These are phyloP conservation scores for Ptilodon capucinus DNA, from an alignment of 2,888 invertebrate species.

Conservation along the genomic window DNA sequence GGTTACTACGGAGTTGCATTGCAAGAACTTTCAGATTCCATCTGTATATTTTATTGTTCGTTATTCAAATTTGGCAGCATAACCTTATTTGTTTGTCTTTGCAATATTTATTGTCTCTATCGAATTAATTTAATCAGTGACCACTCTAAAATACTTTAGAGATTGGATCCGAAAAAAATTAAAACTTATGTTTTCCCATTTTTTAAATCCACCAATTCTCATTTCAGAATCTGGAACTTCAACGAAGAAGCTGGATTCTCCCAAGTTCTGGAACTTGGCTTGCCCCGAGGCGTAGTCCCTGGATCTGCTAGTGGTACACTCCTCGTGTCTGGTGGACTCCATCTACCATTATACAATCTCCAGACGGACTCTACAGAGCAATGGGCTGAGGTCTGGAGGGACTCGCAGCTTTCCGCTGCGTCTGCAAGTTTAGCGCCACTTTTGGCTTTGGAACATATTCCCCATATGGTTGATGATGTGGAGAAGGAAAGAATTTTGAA, in stretches of 20 bases:
- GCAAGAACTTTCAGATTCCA: no score
- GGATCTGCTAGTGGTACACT: conserved; percentile 85
- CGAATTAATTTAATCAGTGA: no score
- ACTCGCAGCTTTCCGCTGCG: conserved; percentile 77
- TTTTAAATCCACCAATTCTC: neutral
- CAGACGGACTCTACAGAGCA: conserved; percentile 65
- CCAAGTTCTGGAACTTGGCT: conserved; percentile 85
- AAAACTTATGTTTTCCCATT: no score
- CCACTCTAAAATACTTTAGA: no score
- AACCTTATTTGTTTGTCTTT: no score
- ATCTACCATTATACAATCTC: conserved; percentile 76
- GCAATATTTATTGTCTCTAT: no score
- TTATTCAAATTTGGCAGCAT: no score
- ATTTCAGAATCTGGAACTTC: conserved; percentile 86
- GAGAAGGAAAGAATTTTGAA: conserved; percentile 76
- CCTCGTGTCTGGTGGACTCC: conserved; percentile 84
- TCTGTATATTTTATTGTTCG: no score
- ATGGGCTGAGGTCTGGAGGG: conserved; percentile 72
- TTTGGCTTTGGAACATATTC: conserved; percentile 79
- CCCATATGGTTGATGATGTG: conserved; percentile 75
- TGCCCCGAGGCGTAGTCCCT: conserved; percentile 85
- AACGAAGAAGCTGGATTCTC: conserved; percentile 87
- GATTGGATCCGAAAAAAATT: no score
- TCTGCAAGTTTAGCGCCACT: conserved; percentile 83
- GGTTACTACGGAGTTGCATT: no score